A percentile compares a stretch with the other conserved stretches of the same genome.
Conservation (phyloP, 2,888 invertebrate species). For the Drosophila paramelanica region DNA sequence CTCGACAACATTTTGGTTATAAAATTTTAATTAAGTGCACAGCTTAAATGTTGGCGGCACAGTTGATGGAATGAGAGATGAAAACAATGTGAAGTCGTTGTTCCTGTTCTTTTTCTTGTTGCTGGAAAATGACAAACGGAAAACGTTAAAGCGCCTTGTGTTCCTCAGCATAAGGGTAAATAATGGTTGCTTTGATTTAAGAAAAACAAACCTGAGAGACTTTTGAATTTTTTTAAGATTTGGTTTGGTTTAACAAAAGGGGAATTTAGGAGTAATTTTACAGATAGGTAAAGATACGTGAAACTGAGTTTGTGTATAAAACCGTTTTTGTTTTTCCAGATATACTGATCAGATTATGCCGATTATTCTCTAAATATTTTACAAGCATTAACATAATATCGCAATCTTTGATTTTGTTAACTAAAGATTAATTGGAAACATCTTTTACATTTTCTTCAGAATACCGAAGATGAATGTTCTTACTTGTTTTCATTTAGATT, state of each 20-base stretch:
- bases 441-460: no score
- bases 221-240: neutral
- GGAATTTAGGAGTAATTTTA: no score
- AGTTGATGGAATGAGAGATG: no score
- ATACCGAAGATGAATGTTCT: neutral
- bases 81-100: neutral
- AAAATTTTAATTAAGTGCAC: conserved; percentile 66
- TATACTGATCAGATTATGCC: no score
- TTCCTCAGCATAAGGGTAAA: neutral
- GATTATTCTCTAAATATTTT: no score
- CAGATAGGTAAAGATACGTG: no score
- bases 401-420: no score
- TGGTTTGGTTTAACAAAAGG: no score
- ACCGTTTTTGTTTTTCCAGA: no score
- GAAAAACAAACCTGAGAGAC: neutral
- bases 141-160: neutral
- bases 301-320: no score
- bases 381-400: no score
- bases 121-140: neutral
- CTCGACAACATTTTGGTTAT: conserved; percentile 14
- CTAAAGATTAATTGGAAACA: no score
- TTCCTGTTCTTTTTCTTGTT: neutral
- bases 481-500: conserved; percentile 6
- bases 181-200: neutral
- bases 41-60: conserved; percentile 10